Base-by-base conservation (phyloP, 2,888 invertebrate genomes). In the Xestoiulus laeticollis region DNA sequence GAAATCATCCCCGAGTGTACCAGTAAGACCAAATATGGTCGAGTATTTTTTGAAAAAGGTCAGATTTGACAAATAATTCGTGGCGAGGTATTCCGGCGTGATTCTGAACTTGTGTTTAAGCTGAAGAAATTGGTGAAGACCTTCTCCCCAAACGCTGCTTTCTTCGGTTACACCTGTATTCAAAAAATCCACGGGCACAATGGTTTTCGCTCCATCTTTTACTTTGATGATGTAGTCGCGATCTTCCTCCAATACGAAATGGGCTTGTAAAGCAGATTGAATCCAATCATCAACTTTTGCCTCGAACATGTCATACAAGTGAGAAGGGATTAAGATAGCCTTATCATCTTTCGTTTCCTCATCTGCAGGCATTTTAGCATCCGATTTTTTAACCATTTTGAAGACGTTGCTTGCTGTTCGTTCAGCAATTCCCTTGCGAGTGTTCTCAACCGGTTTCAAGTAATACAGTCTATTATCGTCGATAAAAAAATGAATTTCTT, bases 101-200 rank as follows among this genome's bases (percentile, higher is more conserved):
- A 92, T 87, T 59, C 90, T 90, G 68, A 90, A 90, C 16, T 91
- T 91, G 89, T 92, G 92, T 89, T 92, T 92, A 2, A 92, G 90
- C 88, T 92, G 92, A 10, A 92, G 88, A 89, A 92, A 92, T 89
- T 92, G 92, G 88, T 92, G 92, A 22, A 92, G 89, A 0, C 90
- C 92, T 87, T 91, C 90, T 33, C 90, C 91, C 92, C 92, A 92
- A 85, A 92, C 91, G 2, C 91, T 91, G 33, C 90, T 91, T 12
- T 89, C 89, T 88, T 91, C 90, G 88, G 91, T 92, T 0, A 91
- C 91, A 8, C 92, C 92, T 0, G 92, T 92, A 85, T 91, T 91
- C 59, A 48, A 53, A 22, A 43, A 33, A 85, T 89, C 89, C 22
- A 89, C 48, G 5, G 89, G 89, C 4, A 88, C 88, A 12, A 89